Conservation (phyloP, 92 coral and sea anemone genomes). For the Parazoanthus darwini region DNA sequence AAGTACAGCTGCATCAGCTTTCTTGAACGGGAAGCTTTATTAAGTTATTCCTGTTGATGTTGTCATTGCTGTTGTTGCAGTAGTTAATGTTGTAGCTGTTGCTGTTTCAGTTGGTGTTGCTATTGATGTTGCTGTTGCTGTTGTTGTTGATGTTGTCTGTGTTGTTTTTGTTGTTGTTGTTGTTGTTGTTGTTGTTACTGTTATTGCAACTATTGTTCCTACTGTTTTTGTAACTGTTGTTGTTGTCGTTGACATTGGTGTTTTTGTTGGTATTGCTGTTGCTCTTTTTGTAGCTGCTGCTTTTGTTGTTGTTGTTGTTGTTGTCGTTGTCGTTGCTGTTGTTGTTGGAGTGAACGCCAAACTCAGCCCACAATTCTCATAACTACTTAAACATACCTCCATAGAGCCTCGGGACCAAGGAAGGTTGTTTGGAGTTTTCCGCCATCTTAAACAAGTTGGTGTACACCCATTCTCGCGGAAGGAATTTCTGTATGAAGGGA, state of each 20-base stretch:
- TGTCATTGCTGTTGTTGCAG: neutral
- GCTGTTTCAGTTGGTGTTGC: neutral
- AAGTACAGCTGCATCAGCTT: neutral
- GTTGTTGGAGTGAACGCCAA: neutral
- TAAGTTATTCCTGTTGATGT: neutral
- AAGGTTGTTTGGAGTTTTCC: conserved; percentile 67
- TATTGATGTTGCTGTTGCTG: neutral
- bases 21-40: neutral
- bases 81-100: neutral
- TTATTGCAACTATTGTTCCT: neutral
- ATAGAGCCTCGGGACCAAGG: conserved; percentile 76
- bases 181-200: neutral
- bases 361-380: too few species aligned
- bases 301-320: neutral
- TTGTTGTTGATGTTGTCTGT: neutral
- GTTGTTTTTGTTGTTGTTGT: neutral
- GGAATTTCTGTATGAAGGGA: conserved; percentile 69
- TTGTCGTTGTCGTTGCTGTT: neutral
- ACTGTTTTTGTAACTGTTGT: neutral
- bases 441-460: conserved; percentile 72
- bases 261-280: neutral
- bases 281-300: neutral
- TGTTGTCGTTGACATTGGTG: neutral
- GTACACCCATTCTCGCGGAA: conserved; percentile 89
- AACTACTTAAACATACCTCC: conserved; percentile 59